Base-by-base conservation (phyloP, 2,797 vertebrate genomes). In the Rhynchotus rufescens region DNA sequence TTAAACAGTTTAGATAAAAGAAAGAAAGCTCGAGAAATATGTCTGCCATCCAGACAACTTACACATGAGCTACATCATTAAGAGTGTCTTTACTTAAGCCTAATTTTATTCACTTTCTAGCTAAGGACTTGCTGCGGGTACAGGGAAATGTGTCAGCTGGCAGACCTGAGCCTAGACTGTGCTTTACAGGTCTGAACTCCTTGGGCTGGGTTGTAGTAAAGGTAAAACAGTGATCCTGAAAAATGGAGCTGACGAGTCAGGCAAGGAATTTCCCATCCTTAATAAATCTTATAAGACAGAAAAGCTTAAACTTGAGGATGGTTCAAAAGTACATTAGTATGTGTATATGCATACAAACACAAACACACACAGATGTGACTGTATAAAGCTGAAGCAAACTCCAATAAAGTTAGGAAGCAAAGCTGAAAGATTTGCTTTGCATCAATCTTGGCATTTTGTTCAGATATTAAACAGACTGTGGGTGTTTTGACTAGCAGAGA, bases 401-500 rank as follows among this genome's bases (percentile, higher is more conserved):
- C 61, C 66, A 80, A 28, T 25, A 66, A 78, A 91, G 84, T 38
- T 72, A 84, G 21, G 67, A 82, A 96, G 66, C 16, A 21, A 4
- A 40, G 88, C 80, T 82, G 65, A 83, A 89, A 90, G 56, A 69
- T 65, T 54, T 49, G 66, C 61, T 94, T 82, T 62, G 84, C 4
- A 26, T 60, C 83, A 76, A 69, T 12, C 71, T 92, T 67, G 71
- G 49, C 61, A 64, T 88, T 88, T 90, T 86, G 74, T 78, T 88
- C 52, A 86, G 71, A 86, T 89, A 84, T 81, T 72, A 81, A 89
- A 74, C 51, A 84, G 61, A 32, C 28, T 25, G n/a, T 28, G 52
- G 38, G 68, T 71, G 34, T 80, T 92, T 52, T 90, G 89, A 93
- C 83, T 93, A 84, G 66, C 57, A 45, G 36, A 44, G 16, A 84